These are phyloP conservation scores for Mesoclemmys tuberculata DNA, from an alignment of 2,113 vertebrate species.

Conservation along the genomic window DNA sequence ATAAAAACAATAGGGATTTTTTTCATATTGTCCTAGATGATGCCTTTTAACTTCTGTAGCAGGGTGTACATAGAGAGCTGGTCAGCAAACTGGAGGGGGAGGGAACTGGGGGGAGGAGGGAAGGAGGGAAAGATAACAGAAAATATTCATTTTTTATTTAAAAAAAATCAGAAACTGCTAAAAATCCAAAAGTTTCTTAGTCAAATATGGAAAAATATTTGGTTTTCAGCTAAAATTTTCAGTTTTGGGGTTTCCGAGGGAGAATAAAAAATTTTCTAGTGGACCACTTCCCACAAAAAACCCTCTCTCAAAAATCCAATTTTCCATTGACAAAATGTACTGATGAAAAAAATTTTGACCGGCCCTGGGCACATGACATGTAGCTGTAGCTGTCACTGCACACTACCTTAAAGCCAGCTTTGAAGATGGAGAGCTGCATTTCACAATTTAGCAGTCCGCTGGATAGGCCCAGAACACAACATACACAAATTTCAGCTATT, in stretches of 20 bases:
- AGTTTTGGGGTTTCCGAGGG: too few relatives aligned
- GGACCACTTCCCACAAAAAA: not conserved
- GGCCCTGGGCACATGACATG: rapidly evolving
- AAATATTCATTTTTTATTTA: rapidly evolving
- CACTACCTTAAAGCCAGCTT: rapidly evolving
- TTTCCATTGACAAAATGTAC: not conserved
- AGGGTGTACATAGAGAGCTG: not conserved
- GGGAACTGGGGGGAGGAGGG: too few relatives aligned
- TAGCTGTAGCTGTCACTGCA: not conserved
- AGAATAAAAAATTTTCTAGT: not conserved
- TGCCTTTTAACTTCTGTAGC: not conserved
- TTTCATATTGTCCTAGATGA: not conserved
- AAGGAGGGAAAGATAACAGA: too few relatives aligned
- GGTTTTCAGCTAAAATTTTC: too few relatives aligned
- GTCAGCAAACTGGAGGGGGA: not conserved
- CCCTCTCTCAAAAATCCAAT: not conserved
- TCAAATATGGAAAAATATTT: too few relatives aligned
- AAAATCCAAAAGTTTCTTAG: not conserved
- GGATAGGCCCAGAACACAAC: not conserved
- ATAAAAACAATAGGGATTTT: not conserved
- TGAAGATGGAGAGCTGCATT: rapidly evolving
- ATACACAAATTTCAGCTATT: too few relatives aligned
- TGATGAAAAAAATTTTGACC: not conserved
- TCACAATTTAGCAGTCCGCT: not conserved
- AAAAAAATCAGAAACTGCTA: not conserved